A percentile compares a stretch with the other conserved stretches of the same genome.
phyloP scores from a whole-genome alignment of 2,113 vertebrate species.

The Asarcornis scutulata region DNA sequence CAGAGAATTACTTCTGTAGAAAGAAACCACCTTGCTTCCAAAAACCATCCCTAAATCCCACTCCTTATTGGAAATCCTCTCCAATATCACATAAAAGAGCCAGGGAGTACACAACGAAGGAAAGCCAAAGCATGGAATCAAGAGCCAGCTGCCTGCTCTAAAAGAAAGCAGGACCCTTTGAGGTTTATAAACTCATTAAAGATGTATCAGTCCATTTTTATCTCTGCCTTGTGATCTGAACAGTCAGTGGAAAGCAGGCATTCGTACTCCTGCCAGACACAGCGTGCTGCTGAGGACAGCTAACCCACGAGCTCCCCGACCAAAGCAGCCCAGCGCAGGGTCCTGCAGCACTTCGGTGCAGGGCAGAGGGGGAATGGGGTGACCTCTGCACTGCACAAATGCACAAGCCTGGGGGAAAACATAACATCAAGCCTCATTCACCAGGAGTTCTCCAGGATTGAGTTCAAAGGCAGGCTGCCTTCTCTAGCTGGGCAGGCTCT shows the following conservation, averaged over 20 bases:
- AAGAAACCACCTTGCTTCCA: background rate
- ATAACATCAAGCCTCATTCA: background rate
- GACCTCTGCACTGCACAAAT: background rate
- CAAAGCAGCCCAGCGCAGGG: background rate
- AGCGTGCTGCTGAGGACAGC: background rate
- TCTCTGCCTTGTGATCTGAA: background rate
- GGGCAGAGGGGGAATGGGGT: background rate
- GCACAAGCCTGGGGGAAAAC: background rate
- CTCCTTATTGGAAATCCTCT: background rate
- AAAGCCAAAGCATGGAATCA: background rate
- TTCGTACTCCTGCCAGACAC: background rate
- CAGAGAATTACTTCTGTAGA: background rate
- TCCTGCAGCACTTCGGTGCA: background rate
- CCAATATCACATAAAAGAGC: background rate
- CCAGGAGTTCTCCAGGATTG: background rate
- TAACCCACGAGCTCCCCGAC: background rate
- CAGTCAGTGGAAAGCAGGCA: background rate
- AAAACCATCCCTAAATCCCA: background rate
- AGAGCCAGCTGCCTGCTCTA: slow-evolving; percentile 12
- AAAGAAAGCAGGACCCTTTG: background rate
- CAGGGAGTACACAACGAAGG: rapidly evolving
- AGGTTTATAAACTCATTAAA: slow-evolving; percentile 22
- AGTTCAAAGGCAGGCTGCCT: background rate
- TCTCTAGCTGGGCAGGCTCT: background rate
- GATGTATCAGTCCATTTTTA: background rate